A percentile compares a stretch with the other conserved stretches of the same genome.
Evolutionary conservation across 2,888 invertebrate species (phyloP).

Genomic region (Agapostemon virescens): DNA sequence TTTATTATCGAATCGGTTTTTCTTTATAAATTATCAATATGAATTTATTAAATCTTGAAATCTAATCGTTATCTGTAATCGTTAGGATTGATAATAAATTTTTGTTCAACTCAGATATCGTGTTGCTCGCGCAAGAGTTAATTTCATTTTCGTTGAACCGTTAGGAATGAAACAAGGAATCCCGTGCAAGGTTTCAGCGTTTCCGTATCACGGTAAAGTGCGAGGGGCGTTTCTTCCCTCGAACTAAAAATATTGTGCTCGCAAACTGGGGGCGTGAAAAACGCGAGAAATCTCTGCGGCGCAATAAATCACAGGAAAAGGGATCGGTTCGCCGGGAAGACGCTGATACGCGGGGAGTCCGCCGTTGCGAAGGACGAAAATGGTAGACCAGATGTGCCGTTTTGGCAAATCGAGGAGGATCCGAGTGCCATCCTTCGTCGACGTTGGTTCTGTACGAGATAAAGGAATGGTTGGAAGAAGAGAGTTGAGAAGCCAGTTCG

Average conservation of each 20-base stretch:
- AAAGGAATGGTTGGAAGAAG: not conserved
- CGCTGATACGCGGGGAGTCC: slow-evolving; percentile 28
- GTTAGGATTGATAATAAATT: too few species aligned
- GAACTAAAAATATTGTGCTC: slow-evolving; percentile 12
- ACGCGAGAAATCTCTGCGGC: slow-evolving; percentile 25
- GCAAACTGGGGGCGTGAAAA: slow-evolving; percentile 13
- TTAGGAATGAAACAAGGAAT: not conserved
- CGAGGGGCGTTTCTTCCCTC: not conserved
- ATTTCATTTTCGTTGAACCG: not conserved
- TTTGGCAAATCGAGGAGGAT: slow-evolving; percentile 61
- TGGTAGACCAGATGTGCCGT: slow-evolving; percentile 56
- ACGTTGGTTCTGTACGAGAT: not conserved
- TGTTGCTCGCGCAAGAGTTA: too few species aligned
- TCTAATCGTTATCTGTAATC: too few species aligned
- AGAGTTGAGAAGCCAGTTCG: slow-evolving; percentile 54
- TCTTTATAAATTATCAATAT: too few species aligned
- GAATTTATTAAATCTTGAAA: too few species aligned
- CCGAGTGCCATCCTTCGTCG: slow-evolving; percentile 28
- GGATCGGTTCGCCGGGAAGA: slow-evolving; percentile 34
- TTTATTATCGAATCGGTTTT: too few species aligned
- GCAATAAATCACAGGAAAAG: slow-evolving; percentile 51
- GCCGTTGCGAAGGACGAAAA: slow-evolving; percentile 36
- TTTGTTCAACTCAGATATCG: too few species aligned
- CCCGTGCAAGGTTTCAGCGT: not conserved
- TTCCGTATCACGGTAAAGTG: not conserved